These are phyloP conservation scores for Macrotrachela quadricornifera DNA, from an alignment of 1,140 invertebrate species.

Conservation along the genomic window DNA sequence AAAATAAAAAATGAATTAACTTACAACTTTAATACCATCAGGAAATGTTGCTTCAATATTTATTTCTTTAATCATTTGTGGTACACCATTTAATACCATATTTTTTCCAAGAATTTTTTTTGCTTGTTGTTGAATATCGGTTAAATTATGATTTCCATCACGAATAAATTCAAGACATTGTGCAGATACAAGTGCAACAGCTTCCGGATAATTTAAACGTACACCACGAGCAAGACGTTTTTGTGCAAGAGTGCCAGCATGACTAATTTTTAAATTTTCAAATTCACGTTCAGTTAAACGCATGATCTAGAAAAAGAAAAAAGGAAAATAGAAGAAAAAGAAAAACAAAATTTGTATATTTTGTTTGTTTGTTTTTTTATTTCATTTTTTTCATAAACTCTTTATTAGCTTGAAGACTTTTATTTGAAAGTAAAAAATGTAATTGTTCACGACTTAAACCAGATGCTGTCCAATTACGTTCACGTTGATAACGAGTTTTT, in stretches of 20 bases:
- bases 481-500: no score
- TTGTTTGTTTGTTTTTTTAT: no score
- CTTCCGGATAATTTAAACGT: constrained; percentile 24
- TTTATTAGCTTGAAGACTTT: constrained; percentile 1
- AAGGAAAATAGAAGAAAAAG: no score
- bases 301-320: constrained; percentile 12
- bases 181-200: constrained; percentile 21
- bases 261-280: constrained; percentile 23
- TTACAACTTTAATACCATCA: constrained; percentile 28
- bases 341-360: no score
- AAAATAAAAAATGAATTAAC: background rate
- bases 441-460: constrained; percentile 9
- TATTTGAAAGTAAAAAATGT: constrained; percentile 7
- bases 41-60: constrained; percentile 28
- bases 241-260: constrained; percentile 25
- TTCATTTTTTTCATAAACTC: no score
- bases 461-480: no score
- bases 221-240: constrained; percentile 23
- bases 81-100: constrained; percentile 24
- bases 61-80: constrained; percentile 21
- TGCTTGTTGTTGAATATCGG: constrained; percentile 21
- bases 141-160: constrained; percentile 19
- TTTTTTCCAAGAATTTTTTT: constrained; percentile 18
- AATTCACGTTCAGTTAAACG: constrained; percentile 20
- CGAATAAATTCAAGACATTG: constrained; percentile 24